Conservation (phyloP, 2,113 vertebrate species). For the Calonectris borealis region DNA sequence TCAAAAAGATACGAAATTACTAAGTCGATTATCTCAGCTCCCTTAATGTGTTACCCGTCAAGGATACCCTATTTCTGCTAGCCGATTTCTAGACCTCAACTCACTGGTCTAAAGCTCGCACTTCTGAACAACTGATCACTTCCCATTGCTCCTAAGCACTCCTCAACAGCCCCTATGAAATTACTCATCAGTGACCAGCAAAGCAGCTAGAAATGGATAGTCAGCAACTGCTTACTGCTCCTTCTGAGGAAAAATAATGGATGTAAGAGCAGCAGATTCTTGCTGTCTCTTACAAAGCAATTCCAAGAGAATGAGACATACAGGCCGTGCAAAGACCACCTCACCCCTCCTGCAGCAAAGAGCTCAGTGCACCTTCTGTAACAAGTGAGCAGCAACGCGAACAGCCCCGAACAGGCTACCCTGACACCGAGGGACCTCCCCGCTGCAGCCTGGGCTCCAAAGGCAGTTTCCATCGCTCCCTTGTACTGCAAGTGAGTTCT, state of each 20-base stretch:
- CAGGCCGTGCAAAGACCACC: neutral
- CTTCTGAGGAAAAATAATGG: neutral
- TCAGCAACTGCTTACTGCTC: neutral
- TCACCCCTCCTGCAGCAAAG: neutral
- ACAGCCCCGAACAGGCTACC: accelerated
- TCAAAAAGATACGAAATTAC: neutral
- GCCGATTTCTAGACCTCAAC: neutral
- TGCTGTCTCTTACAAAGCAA: neutral
- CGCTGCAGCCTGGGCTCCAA: neutral
- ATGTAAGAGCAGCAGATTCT: neutral
- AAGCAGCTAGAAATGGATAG: accelerated
- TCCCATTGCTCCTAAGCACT: neutral
- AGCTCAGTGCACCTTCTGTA: neutral
- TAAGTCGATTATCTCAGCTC: neutral
- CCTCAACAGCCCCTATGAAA: neutral
- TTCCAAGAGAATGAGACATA: neutral
- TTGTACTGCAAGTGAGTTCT: neutral
- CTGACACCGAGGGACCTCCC: neutral
- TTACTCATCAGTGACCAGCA: neutral
- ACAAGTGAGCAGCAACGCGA: neutral
- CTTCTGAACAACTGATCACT: neutral
- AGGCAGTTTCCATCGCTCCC: neutral
- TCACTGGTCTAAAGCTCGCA: neutral
- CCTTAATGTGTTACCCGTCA: neutral
- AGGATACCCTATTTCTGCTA: neutral